Base-by-base conservation (phyloP, 30 jellyfish, hydroid and myxozoan species). In the Aurelia sp. region DNA sequence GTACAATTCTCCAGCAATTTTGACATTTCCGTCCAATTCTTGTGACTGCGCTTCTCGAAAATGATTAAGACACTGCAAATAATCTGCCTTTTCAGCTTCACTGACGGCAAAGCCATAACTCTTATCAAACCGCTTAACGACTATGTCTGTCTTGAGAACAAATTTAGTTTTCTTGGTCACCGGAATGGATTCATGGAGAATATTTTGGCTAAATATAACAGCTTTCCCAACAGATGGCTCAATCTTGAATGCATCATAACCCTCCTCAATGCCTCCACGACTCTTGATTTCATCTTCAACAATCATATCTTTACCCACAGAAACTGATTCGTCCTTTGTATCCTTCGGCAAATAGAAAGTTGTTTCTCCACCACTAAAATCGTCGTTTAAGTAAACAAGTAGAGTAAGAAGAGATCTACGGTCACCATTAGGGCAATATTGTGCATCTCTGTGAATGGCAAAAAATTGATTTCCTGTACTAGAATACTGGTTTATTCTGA, bases 381-480 rank as follows among this genome's bases (percentile, higher is more conserved):
- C 91, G 61, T 87, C 96, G 50, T 87, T 87, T 79, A 79, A 61
- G 47, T 87, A 87, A 52, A 87, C 64, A 44, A 87, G 55, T 20
- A 87, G 71, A 10, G 96, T 71, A 15, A 66, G 66, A 12, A 87
- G 2, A 0, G 96, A 87, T 52, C 96, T 77, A 21, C 66, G 81
- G 68, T 87, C 96, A 41, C 96, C 92, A 59, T 60, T 71, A 2
- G 96, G 96, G 74, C 96, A 87, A 58, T 58, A 87, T 62, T 78
- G 96, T 0, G 96, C 79, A 59, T 78, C 92, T 68, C 66, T 79
- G 64, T 77, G 92, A n/a, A 66, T 17, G 5, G 82, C 52, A 69
- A 78, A 87, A 66, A 78, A 64, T 30, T 79, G 82, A 21, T 58
- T 44, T 27, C 60, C 48, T 58, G 15, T 37, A 11, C 66, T 68